These are phyloP conservation scores for Diadophis punctatus DNA, from an alignment of 2,113 vertebrate species.

Conservation along the genomic window DNA sequence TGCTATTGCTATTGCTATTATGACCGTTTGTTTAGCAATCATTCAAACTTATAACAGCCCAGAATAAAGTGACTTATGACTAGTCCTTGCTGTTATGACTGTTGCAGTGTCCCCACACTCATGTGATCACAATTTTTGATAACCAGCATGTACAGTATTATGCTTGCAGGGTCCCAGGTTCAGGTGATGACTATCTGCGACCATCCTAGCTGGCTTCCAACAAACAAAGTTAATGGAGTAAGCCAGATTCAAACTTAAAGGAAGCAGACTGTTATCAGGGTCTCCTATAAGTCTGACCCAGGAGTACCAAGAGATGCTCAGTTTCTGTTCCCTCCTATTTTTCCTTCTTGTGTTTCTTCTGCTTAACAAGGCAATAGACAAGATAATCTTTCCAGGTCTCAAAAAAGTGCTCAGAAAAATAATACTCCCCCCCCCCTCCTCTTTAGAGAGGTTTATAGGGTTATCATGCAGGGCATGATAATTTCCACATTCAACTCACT, in stretches of 20 bases:
- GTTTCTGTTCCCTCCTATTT: neutral
- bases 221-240: neutral
- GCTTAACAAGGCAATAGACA: neutral
- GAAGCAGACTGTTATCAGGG: neutral
- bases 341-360: neutral
- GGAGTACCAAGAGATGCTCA: neutral
- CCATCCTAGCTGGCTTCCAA: neutral
- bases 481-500: neutral
- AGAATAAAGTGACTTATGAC: neutral
- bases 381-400: neutral
- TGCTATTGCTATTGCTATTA: too few species aligned
- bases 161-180: neutral
- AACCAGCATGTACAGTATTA: neutral
- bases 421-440: accelerated
- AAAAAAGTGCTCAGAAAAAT: neutral
- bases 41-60: neutral
- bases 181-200: neutral
- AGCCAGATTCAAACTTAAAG: neutral
- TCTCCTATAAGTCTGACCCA: neutral
- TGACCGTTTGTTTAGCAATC: neutral
- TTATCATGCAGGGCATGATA: neutral
- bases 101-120: neutral
- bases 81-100: neutral
- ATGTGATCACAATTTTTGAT: neutral
- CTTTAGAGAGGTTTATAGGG: neutral